Percentiles rank a stretch among this genome's conserved stretches.
Evolutionary conservation across 2,113 vertebrate genomes (phyloP).

Genomic region (Sinocyclocheilus rhinocerous): DNA sequence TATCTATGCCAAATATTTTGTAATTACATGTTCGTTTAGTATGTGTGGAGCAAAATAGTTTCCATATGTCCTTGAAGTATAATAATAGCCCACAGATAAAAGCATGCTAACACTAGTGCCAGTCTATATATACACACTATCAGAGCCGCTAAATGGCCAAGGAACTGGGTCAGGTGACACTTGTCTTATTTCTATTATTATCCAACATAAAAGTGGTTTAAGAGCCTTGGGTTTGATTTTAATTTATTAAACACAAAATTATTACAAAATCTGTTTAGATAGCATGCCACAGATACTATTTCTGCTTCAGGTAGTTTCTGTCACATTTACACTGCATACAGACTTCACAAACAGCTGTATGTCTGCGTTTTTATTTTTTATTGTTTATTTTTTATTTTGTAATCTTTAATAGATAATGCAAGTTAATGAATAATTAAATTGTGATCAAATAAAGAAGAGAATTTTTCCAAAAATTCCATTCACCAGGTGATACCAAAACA

Average conservation of each 20-base stretch:
- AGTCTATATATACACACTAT: conserved; percentile 60
- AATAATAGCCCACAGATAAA: conserved; percentile 63
- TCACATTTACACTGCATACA: background rate
- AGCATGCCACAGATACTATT: background rate
- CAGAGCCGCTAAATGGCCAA: conserved; percentile 15
- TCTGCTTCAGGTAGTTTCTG: background rate
- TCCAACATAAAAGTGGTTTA: background rate
- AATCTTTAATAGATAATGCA: background rate
- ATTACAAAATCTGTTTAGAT: background rate
- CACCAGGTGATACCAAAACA: background rate
- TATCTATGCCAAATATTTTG: background rate
- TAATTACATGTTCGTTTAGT: background rate
- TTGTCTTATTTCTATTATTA: conserved; percentile 25
- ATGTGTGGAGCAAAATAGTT: conserved; percentile 55
- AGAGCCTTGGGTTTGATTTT: background rate
- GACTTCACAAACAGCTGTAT: background rate
- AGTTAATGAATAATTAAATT: background rate
- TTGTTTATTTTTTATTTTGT: background rate
- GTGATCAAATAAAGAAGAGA: background rate
- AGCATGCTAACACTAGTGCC: conserved; percentile 54
- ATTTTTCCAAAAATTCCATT: background rate
- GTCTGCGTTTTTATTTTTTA: background rate
- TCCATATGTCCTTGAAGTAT: conserved; percentile 44
- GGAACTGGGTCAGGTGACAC: conserved; percentile 16
- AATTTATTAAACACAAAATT: background rate